Percentiles rank a stretch among this genome's conserved stretches.
These are phyloP conservation scores for Fratercula arctica DNA, from an alignment of 2,797 vertebrate genomes.

Conservation along the genomic window DNA sequence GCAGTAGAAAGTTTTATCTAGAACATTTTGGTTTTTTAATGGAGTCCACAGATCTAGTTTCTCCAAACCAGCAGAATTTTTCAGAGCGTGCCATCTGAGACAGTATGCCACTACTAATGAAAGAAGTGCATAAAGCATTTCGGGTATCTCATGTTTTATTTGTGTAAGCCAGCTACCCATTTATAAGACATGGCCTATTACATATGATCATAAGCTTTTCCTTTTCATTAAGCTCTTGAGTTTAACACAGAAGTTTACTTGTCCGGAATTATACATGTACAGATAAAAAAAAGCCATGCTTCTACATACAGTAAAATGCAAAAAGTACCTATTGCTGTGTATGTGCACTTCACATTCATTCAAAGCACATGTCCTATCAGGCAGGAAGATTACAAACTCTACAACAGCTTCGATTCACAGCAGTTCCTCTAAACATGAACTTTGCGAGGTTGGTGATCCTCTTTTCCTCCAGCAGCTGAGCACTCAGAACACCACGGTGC, in stretches of 20 bases:
- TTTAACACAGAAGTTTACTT: background rate
- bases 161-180: background rate
- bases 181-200: background rate
- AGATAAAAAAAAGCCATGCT: background rate
- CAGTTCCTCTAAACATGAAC: conserved; percentile 39
- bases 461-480: background rate
- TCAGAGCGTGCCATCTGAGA: background rate
- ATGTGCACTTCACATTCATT: conserved; percentile 10
- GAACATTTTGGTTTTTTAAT: background rate
- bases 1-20: background rate
- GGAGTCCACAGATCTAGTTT: background rate
- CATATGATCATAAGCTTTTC: background rate
- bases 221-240: background rate
- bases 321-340: conserved; percentile 33
- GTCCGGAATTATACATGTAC: background rate
- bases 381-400: conserved; percentile 12
- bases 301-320: conserved; percentile 54
- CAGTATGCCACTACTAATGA: background rate
- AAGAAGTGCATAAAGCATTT: background rate
- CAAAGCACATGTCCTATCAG: background rate
- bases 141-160: background rate
- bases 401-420: conserved; percentile 23
- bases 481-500: conserved; percentile 82
- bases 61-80: background rate
- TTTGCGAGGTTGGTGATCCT: conserved; percentile 38